phyloP scores from a whole-genome alignment of 2,888 invertebrate species.

The Orthosia gothica region DNA sequence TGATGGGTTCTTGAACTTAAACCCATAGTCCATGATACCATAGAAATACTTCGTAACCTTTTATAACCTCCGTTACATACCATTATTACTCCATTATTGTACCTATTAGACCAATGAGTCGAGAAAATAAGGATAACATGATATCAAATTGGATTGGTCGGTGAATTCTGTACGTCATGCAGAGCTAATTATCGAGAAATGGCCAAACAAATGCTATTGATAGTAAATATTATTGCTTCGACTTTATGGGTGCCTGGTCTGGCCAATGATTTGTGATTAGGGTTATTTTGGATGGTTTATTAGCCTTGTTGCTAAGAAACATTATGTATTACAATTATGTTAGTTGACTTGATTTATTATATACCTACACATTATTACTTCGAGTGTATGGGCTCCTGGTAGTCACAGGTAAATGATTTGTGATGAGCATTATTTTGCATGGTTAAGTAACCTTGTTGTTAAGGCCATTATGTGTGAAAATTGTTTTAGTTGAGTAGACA shows the following conservation, averaged over 20 bases:
- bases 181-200: constrained; percentile 54
- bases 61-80: background rate
- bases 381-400: no score
- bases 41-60: background rate
- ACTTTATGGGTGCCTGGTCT: constrained; percentile 4
- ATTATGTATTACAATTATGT: background rate
- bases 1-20: background rate
- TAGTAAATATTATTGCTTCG: constrained; percentile 37
- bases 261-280: constrained; percentile 32
- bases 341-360: no score
- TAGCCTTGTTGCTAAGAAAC: background rate
- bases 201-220: constrained; percentile 34
- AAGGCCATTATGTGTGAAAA: no score
- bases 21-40: background rate
- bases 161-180: constrained; percentile 50
- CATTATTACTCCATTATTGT: constrained; percentile 5
- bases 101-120: constrained; percentile 35
- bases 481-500: no score
- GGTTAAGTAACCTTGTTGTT: no score
- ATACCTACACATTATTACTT: no score
- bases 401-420: no score
- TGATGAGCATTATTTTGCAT: no score
- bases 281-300: background rate
- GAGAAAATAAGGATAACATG: constrained; percentile 40
- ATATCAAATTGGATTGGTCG: constrained; percentile 26